Conservation (phyloP, 2,113 vertebrate species). For the Oncorhynchus keta region DNA sequence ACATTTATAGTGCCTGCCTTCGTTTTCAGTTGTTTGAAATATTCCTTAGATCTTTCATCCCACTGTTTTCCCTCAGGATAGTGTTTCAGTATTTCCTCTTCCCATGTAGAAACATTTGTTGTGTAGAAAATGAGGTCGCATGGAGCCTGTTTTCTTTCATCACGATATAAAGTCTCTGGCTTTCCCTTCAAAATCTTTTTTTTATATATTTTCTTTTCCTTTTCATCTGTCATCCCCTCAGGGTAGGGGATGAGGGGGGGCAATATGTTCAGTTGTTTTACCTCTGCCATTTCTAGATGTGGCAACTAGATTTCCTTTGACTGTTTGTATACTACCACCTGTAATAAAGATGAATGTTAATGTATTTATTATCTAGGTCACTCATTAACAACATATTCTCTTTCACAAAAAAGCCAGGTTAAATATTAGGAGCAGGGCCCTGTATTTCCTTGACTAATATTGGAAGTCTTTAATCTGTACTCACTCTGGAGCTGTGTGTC, state of each 20-base stretch:
- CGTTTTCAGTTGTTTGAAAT: neutral
- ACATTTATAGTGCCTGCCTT: neutral
- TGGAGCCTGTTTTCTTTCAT: neutral
- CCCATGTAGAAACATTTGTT: neutral
- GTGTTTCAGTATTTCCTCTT: neutral
- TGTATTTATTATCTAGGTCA: too few relatives aligned
- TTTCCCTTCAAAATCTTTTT: fast-evolving
- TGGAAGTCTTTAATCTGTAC: too few relatives aligned
- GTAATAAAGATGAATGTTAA: too few relatives aligned
- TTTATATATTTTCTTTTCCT: too few relatives aligned
- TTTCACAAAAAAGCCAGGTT: too few relatives aligned
- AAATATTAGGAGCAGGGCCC: too few relatives aligned
- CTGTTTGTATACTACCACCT: too few relatives aligned
- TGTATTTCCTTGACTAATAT: too few relatives aligned
- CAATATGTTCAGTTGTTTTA: fast-evolving
- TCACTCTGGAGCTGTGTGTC: too few relatives aligned
- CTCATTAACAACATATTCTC: too few relatives aligned
- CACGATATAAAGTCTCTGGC: neutral
- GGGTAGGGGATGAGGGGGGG: neutral
- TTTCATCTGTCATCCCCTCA: neutral
- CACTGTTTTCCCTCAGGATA: neutral
- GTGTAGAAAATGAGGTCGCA: neutral
- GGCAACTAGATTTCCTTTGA: too few relatives aligned
- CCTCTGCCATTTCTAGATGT: too few relatives aligned
- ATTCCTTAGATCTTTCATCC: neutral